These are phyloP conservation scores for Pygathrix nemaeus DNA, from an alignment of 2,113 vertebrate species.

Conservation along the genomic window DNA sequence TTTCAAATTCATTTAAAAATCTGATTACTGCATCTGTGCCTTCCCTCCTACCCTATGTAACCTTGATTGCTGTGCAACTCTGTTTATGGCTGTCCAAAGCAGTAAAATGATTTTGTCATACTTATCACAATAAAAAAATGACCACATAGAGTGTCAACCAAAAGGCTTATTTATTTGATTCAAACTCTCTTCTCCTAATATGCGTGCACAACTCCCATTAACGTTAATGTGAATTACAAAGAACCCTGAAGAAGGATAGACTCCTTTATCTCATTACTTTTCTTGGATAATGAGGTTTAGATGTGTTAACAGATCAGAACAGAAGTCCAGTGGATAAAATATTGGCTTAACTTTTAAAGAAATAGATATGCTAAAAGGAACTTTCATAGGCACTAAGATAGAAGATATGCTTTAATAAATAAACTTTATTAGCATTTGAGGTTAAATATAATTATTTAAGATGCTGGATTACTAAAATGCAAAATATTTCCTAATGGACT, in stretches of 20 bases:
- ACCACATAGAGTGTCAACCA: slow-evolving; percentile 77
- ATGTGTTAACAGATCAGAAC: slow-evolving; percentile 85
- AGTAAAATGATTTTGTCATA: slow-evolving; percentile 78
- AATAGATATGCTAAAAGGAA: slow-evolving; percentile 72
- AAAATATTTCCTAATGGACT: slow-evolving; percentile 70
- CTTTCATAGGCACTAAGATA: slow-evolving; percentile 49
- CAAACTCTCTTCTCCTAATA: slow-evolving; percentile 84
- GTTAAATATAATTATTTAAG: slow-evolving; percentile 83
- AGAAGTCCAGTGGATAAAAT: slow-evolving; percentile 76
- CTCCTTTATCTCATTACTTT: slow-evolving; percentile 83
- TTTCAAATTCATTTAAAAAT: slow-evolving; percentile 73
- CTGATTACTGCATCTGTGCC: neutral
- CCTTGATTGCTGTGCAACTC: slow-evolving; percentile 70
- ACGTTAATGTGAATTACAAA: slow-evolving; percentile 82
- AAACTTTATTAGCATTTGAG: slow-evolving; percentile 82
- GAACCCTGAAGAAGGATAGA: slow-evolving; percentile 80
- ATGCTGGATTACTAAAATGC: slow-evolving; percentile 70
- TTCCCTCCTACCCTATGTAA: slow-evolving; percentile 55
- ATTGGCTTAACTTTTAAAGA: slow-evolving; percentile 77
- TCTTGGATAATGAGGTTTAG: slow-evolving; percentile 85
- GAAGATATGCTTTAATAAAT: slow-evolving; percentile 77
- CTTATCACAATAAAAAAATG: slow-evolving; percentile 74
- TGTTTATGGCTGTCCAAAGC: slow-evolving; percentile 72
- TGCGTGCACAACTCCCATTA: slow-evolving; percentile 84
- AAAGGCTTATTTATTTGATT: slow-evolving; percentile 87